phyloP scores from a whole-genome alignment of 1,140 invertebrate genomes.

The Plodia interpunctella region DNA sequence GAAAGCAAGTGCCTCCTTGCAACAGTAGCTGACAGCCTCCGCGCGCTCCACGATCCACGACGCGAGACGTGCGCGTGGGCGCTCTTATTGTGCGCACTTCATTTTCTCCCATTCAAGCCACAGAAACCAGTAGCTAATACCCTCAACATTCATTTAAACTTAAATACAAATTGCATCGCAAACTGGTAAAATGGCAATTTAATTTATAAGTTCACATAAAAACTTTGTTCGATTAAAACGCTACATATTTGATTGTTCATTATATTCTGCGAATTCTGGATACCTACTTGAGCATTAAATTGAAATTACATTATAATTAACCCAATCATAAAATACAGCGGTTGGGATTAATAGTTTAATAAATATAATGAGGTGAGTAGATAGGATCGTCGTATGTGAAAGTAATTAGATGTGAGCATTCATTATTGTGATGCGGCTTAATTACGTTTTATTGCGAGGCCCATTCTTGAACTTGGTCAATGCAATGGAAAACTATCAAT shows the following conservation, averaged over 20 bases:
- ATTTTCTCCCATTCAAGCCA: slow-evolving; percentile 54
- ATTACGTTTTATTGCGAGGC: slow-evolving; percentile 35
- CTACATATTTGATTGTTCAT: neutral
- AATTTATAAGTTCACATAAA: neutral
- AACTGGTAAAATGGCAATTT: neutral
- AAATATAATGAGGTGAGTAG: slow-evolving; percentile 4
- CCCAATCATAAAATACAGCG: neutral
- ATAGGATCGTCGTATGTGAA: neutral
- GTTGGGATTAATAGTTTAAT: neutral
- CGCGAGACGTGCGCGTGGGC: slow-evolving; percentile 52
- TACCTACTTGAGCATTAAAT: neutral
- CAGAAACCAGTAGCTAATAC: slow-evolving; percentile 48
- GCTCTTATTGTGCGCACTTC: slow-evolving; percentile 54
- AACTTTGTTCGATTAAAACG: neutral
- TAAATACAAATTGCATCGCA: slow-evolving; percentile 1
- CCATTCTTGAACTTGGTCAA: slow-evolving; percentile 22
- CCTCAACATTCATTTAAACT: slow-evolving; percentile 44
- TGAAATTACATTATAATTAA: slow-evolving; percentile 4
- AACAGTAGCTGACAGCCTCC: slow-evolving; percentile 58
- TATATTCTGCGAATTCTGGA: neutral
- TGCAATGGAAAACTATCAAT: slow-evolving; percentile 20
- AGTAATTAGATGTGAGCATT: slow-evolving; percentile 19
- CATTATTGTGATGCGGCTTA: slow-evolving; percentile 27
- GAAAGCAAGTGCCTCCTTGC: slow-evolving; percentile 12
- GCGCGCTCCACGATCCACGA: slow-evolving; percentile 35